Conservation (phyloP, 2,797 vertebrate genomes). For the Pseudochirops cupreus region DNA sequence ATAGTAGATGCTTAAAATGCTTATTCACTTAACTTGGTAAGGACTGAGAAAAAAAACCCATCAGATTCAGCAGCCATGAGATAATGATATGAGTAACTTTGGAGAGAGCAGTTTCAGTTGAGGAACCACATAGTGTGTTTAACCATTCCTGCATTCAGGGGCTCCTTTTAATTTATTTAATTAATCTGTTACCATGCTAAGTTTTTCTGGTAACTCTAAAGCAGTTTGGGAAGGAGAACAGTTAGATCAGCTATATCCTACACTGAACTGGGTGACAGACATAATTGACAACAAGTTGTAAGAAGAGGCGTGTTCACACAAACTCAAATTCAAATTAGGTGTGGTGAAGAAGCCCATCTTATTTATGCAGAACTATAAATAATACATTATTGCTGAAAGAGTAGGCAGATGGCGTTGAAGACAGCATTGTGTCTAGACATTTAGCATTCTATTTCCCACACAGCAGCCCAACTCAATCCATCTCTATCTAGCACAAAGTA, state of each 20-base stretch:
- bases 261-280: neutral
- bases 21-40: neutral
- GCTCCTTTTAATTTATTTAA: neutral
- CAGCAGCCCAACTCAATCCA: conserved; percentile 63
- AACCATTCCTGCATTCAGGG: neutral
- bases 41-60: neutral
- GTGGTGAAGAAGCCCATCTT: conserved; percentile 58
- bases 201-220: neutral
- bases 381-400: conserved; percentile 62
- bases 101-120: neutral
- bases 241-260: neutral
- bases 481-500: conserved; percentile 60
- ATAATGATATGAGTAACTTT: neutral
- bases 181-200: neutral
- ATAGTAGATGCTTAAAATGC: neutral
- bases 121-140: neutral
- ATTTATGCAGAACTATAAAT: conserved; percentile 45
- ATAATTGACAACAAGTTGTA: conserved; percentile 62
- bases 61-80: neutral
- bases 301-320: conserved; percentile 57
- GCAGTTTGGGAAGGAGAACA: neutral
- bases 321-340: conserved; percentile 52
- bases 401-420: conserved; percentile 56
- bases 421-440: conserved; percentile 64
- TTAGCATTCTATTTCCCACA: conserved; percentile 62